Evolutionary conservation across 2,797 vertebrate genomes (phyloP).

Genomic region (Linurgus olivaceus): DNA sequence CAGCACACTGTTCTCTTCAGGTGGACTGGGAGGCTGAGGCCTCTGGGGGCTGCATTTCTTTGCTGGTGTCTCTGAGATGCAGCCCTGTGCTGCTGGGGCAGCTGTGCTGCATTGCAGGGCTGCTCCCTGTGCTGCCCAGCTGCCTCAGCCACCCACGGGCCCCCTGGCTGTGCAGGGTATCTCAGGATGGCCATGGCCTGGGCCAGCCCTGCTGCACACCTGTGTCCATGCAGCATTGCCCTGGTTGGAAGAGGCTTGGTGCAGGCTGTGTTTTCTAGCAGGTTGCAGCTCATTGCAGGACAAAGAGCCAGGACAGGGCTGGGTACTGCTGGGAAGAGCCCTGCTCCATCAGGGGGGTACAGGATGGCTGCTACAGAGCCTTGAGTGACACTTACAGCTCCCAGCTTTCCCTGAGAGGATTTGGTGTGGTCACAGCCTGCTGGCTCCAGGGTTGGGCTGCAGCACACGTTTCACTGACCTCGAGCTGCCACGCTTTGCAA

Average conservation of each 20-base stretch:
- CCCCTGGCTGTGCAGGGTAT: background rate
- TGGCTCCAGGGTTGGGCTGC: background rate
- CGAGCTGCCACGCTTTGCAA: background rate
- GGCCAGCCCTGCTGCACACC: background rate
- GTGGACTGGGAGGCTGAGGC: background rate
- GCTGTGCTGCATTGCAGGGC: background rate
- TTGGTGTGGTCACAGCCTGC: background rate
- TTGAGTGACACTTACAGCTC: fast-evolving
- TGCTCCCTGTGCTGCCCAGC: background rate
- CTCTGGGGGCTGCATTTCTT: background rate
- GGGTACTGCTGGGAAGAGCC: no score
- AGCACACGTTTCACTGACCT: fast-evolving
- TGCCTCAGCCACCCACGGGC: background rate
- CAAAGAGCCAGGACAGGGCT: background rate
- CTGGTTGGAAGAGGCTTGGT: background rate
- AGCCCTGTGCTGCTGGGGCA: background rate
- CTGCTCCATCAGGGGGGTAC: fast-evolving
- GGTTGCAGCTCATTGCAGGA: background rate
- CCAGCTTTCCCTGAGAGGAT: fast-evolving
- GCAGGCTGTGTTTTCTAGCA: background rate
- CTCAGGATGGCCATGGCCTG: fast-evolving
- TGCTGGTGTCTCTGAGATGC: background rate
- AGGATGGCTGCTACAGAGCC: background rate
- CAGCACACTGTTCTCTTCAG: background rate
- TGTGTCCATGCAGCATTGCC: fast-evolving